Conservation (phyloP, 2,888 invertebrate genomes). For the Anoplius nigerrimus region DNA sequence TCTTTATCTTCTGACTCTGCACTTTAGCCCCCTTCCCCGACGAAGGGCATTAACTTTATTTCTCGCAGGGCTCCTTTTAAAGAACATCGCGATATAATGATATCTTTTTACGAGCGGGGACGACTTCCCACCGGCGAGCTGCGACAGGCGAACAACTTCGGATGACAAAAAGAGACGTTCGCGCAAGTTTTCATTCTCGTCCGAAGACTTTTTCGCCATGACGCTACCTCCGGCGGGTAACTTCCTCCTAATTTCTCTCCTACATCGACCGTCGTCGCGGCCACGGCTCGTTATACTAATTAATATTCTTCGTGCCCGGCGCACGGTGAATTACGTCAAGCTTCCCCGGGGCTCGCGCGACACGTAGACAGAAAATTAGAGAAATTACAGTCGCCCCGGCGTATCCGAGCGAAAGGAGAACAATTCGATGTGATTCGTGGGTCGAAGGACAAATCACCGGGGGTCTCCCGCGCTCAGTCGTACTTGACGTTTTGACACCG, state of each 20-base stretch:
- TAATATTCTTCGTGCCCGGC: too few relatives aligned
- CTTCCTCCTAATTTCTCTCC: not conserved
- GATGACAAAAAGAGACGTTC: not conserved
- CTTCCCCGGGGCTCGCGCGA: too few relatives aligned
- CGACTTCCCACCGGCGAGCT: not conserved
- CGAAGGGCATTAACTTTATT: slow-evolving; percentile 20
- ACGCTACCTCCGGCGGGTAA: not conserved
- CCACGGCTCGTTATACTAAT: too few relatives aligned
- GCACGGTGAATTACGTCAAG: too few relatives aligned
- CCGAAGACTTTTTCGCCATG: not conserved
- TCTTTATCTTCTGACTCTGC: not conserved
- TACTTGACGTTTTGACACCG: slow-evolving; percentile 62
- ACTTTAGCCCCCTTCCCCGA: not conserved
- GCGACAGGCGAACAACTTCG: not conserved
- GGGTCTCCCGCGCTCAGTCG: slow-evolving; percentile 46
- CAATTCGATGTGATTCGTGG: not conserved
- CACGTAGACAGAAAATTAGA: too few relatives aligned
- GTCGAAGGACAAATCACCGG: slow-evolving; percentile 42
- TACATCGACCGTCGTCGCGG: not conserved
- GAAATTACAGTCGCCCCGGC: too few relatives aligned
- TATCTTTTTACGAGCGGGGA: slow-evolving; percentile 1
- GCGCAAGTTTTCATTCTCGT: not conserved
- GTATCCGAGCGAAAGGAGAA: too few relatives aligned
- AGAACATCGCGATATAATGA: slow-evolving; percentile 16
- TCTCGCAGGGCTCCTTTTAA: slow-evolving; percentile 17